Evolutionary conservation across 2,113 vertebrate species (phyloP), one percentile per base, ranked within the genome.

Genomic region (Mionectes macconnelli): DNA sequence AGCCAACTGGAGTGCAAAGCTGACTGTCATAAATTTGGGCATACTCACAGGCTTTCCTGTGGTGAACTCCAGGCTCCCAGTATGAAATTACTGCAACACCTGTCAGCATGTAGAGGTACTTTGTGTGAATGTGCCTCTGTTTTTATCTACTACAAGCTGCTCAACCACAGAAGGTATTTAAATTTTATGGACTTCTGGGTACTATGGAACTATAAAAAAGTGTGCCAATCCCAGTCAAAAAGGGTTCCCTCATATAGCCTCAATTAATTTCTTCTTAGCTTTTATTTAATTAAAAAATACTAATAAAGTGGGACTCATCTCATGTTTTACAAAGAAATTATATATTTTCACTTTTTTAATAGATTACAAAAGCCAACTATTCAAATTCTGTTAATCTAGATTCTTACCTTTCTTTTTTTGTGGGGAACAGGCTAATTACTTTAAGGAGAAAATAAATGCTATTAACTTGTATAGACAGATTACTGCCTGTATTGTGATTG

Each of bases 51-150:
- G 55, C 84, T 90, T 87, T 94, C 91, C 94, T 92, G 87, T 80
- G 72, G 95, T 90, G 87, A 95, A 45, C 84, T 93, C 67, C 28
- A 42, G 63, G 68, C 85, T 93, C 90, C 63, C 92, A 95, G 72
- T 87, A 86, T 80, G 90, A 96, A 90, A 95, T 97, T 88, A 96
- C 68, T 84, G 72, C 72, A 95, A 80, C 60, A 96, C 82, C 82
- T 96, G 92, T 81, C 87, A 91, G 85, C 93, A 33, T n/a, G 50
- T 21, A 90, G 67, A 86, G 78, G 69, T 74, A 80, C 35, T 93
- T 90, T 30, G 40, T 83, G 80, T 56, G 63, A 94, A 88, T 40
- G 44, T 23, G n/a, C 10, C 39, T 91, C 63, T 52, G 42, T 16
- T 93, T 96, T 90, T 59, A 78, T 69, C 84, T 68, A 44, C 67